Evolutionary conservation across 2,888 invertebrate genomes (phyloP), one percentile per base, ranked within the genome.

Genomic region (Cheilosia scutellata): DNA sequence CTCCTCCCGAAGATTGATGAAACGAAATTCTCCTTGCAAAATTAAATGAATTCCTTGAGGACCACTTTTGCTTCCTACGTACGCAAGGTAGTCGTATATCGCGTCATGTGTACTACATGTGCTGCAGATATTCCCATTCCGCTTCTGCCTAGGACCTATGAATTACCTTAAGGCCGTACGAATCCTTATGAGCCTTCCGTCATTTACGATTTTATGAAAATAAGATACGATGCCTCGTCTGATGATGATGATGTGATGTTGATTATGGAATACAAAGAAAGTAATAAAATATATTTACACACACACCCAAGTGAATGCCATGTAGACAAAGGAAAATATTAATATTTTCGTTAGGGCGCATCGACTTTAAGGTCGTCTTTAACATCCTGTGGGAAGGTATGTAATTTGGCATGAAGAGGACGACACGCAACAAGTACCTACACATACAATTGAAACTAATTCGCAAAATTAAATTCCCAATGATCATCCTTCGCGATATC

Each of bases 41-140:
- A 86, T 80, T 80, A 80, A 86, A 80, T 25, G 66, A 86, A 86
- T 86, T 86, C 84, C 84, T 66, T 62, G 16, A 80, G 75, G 84
- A 84, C 75, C 58, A 58, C 79, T 83, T 75, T 47, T 29, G 71
- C 31, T 42, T 63, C 33, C 42, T 63, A 27, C 47, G 37, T 70
- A 70, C 57, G 62, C 47, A 75, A 75, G 75, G 75, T 75, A 63
- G 29, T 11, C 37, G 11, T 20, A 11, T 71, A 62, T 53, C 31
- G 31, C 74, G 53, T 63, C 71, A 63, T 74, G 57, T 72, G 78
- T 40, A 11, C 9, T 60, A 80, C 84, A 86, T 47, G 71, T 80
- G 80, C 58, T 60, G 44, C 65, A 20, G 60, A 37, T 5, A 51
- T 44, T 27, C 5, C 11, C 16, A 37, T 5, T 7, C 16, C 20